Evolutionary conservation across 2,888 invertebrate species (phyloP), one percentile per base, ranked within the genome.

Genomic region (Sceliomorpha sp.): DNA sequence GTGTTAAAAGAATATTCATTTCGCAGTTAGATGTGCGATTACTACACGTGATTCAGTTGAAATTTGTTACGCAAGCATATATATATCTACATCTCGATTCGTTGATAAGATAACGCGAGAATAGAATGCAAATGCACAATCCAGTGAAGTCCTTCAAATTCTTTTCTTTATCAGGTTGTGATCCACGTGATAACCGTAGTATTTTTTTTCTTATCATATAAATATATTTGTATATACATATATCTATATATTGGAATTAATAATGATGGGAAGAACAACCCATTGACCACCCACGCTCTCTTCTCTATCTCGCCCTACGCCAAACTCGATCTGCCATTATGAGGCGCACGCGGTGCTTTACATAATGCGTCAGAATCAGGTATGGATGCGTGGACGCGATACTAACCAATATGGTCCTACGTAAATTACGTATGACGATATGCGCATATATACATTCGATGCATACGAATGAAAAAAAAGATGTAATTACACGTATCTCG

Each of bases 201-300:
- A n/a, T n/a, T n/a, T n/a, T n/a, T n/a, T n/a, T n/a, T n/a, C n/a
- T n/a, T n/a, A n/a, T n/a, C n/a, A n/a, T n/a, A n/a, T n/a, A n/a
- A 29, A 6, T 29, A 29, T n/a, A 29, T n/a, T 7, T n/a, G 27
- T 2, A 29, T 29, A n/a, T 29, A 29, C 9, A 29, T n/a, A 8
- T 8, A 27, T 13, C 32, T 50, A 56, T 45, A 42, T 55, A 67
- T 53, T 37, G 42, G 37, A 67, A 66, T 66, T 53, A 53, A 60
- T 56, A 59, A 27, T 37, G 60, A 42, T 32, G 32, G 37, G 37
- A 44, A 55, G 73, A 71, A 77, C 74, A 75, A 72, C 68, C 76
- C 75, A 80, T 79, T 77, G 79, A 76, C 77, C 82, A 80, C 81
- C 79, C 78, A 77, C 80, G 74, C 74, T 15, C 32, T 27, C 36